These are phyloP conservation scores for Noturus placidus DNA, from an alignment of 2,113 vertebrate genomes.

Conservation along the genomic window DNA sequence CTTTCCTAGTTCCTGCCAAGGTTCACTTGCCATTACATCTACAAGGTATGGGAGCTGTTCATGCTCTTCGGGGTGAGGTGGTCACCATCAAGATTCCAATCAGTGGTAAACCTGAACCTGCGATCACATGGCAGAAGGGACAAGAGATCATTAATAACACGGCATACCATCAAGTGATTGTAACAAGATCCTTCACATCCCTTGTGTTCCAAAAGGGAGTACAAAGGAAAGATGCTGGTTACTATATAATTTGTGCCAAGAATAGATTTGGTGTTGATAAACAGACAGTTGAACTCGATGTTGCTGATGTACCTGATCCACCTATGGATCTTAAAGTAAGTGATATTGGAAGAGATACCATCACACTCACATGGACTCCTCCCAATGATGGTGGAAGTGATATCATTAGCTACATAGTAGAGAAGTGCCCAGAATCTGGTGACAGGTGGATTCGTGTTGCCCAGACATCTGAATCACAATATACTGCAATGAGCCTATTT, in stretches of 20 bases:
- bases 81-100: slow-evolving; percentile 97
- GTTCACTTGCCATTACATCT: slow-evolving; percentile 92
- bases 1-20: slow-evolving; percentile 90
- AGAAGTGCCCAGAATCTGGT: slow-evolving; percentile 91
- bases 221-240: slow-evolving; percentile 90
- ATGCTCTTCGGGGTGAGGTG: slow-evolving; percentile 88
- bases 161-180: slow-evolving; percentile 92
- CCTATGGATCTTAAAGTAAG: slow-evolving; percentile 88
- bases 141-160: slow-evolving; percentile 96
- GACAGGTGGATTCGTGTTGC: slow-evolving; percentile 95
- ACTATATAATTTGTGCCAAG: slow-evolving; percentile 95
- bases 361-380: slow-evolving; percentile 91
- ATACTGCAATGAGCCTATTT: slow-evolving; percentile 91
- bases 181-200: slow-evolving; percentile 95
- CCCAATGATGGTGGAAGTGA: slow-evolving; percentile 90
- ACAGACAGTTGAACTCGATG: slow-evolving; percentile 95
- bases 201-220: slow-evolving; percentile 95
- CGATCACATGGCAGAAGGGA: slow-evolving; percentile 96
- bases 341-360: slow-evolving; percentile 88
- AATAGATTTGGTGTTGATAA: slow-evolving; percentile 97
- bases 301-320: slow-evolving; percentile 92
- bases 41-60: slow-evolving; percentile 97
- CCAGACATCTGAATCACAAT: slow-evolving; percentile 84
- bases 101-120: slow-evolving; percentile 91
- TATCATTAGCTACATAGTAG: slow-evolving; percentile 88